phyloP scores from a whole-genome alignment of 1,140 invertebrate species.

The Brachionus plicatilis region DNA sequence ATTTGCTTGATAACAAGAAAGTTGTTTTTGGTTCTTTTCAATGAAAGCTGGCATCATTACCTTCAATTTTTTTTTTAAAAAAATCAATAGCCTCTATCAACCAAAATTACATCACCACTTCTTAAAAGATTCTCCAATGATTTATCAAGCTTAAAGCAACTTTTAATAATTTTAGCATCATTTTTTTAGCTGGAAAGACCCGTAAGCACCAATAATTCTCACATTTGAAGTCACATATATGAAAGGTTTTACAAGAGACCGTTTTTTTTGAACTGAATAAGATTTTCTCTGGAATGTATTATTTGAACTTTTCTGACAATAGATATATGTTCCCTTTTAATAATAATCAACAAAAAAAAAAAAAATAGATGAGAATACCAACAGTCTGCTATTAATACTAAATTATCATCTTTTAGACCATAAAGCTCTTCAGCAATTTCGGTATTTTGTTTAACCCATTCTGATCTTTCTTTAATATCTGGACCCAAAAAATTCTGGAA shows the following conservation, averaged over 20 bases:
- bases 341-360: neutral
- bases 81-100: neutral
- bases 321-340: neutral
- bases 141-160: neutral
- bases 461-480: too few relatives aligned
- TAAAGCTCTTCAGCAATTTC: too few relatives aligned
- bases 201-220: neutral
- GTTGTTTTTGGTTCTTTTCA: neutral
- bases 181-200: neutral
- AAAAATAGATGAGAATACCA: too few relatives aligned
- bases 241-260: neutral
- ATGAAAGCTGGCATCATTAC: neutral
- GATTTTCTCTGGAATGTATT: neutral
- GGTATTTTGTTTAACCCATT: too few relatives aligned
- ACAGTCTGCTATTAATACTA: too few relatives aligned
- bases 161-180: neutral
- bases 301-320: neutral
- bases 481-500: too few relatives aligned
- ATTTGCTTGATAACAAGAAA: neutral
- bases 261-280: neutral
- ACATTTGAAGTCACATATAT: neutral
- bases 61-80: slow-evolving; percentile 1
- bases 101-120: neutral
- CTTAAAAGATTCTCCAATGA: neutral
- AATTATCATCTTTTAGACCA: too few relatives aligned